phyloP scores from a whole-genome alignment of 2,888 invertebrate genomes.

The Aethes cnicana region DNA sequence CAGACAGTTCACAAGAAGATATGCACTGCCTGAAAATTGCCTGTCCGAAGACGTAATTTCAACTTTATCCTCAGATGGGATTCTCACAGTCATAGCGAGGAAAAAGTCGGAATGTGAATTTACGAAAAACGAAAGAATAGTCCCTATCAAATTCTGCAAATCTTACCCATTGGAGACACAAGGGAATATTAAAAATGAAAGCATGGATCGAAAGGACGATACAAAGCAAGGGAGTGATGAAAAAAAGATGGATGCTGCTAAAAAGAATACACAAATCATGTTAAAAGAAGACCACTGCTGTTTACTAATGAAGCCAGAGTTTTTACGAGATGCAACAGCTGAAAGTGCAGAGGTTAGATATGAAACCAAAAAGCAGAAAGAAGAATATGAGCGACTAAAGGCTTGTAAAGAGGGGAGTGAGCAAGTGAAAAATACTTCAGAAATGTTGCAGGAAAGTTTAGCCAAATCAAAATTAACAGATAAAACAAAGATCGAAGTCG shows the following conservation, averaged over 20 bases:
- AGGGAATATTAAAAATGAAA: neutral
- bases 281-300: slow-evolving; percentile 49
- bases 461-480: slow-evolving; percentile 37
- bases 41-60: slow-evolving; percentile 48
- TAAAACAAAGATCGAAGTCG: no score
- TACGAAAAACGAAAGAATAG: slow-evolving; percentile 42
- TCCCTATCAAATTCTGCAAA: slow-evolving; percentile 49
- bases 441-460: slow-evolving; percentile 32
- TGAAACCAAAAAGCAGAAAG: slow-evolving; percentile 34
- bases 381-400: slow-evolving; percentile 34
- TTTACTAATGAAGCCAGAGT: slow-evolving; percentile 46
- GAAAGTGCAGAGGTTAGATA: slow-evolving; percentile 33
- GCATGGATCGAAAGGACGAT: slow-evolving; percentile 16
- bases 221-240: slow-evolving; percentile 30
- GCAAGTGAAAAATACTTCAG: slow-evolving; percentile 21
- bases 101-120: slow-evolving; percentile 35
- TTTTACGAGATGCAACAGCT: slow-evolving; percentile 37
- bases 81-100: slow-evolving; percentile 46
- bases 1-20: slow-evolving; percentile 71
- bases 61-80: slow-evolving; percentile 52
- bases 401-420: slow-evolving; percentile 3
- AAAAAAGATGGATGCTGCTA: slow-evolving; percentile 28
- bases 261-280: slow-evolving; percentile 38
- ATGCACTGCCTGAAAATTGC: slow-evolving; percentile 60
- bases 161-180: slow-evolving; percentile 30